Conservation (phyloP, 2,888 invertebrate genomes). For the Penaeus monodon region DNA sequence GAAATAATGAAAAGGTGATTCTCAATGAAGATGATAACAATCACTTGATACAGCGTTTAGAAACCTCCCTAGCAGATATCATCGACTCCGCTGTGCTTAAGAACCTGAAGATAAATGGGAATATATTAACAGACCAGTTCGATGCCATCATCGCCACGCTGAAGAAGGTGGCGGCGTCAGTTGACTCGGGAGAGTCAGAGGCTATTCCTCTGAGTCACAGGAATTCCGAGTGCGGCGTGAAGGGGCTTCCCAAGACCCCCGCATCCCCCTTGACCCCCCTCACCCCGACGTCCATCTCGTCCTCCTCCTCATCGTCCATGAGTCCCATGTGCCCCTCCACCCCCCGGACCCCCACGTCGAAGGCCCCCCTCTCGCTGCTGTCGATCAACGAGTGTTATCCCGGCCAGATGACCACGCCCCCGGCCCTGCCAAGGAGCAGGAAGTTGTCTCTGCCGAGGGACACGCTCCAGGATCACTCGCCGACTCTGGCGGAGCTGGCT, state of each 20-base stretch:
- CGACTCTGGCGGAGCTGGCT: slow-evolving; percentile 47
- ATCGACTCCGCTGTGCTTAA: slow-evolving; percentile 54
- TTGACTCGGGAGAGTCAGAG: slow-evolving; percentile 50
- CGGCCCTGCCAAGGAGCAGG: slow-evolving; percentile 28
- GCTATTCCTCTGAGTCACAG: slow-evolving; percentile 23
- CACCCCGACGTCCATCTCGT: slow-evolving; percentile 26
- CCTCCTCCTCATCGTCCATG: slow-evolving; percentile 34
- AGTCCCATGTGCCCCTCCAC: slow-evolving; percentile 37
- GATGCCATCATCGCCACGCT: slow-evolving; percentile 65
- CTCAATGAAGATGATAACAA: slow-evolving; percentile 26
- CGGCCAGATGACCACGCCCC: slow-evolving; percentile 41
- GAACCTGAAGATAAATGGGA: slow-evolving; percentile 56
- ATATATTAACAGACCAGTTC: slow-evolving; percentile 59
- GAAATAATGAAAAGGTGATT: slow-evolving; percentile 13
- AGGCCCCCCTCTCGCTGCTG: slow-evolving; percentile 56
- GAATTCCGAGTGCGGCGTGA: slow-evolving; percentile 34
- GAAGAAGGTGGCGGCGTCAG: slow-evolving; percentile 63
- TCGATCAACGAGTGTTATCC: slow-evolving; percentile 50
- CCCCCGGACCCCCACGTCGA: slow-evolving; percentile 38
- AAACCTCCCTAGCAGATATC: slow-evolving; percentile 54
- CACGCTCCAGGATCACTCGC: slow-evolving; percentile 45
- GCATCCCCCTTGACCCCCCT: background rate
- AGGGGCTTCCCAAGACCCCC: slow-evolving; percentile 8
- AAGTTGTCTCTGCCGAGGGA: slow-evolving; percentile 53
- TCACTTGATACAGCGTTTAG: slow-evolving; percentile 45